A percentile compares a stretch with the other conserved stretches of the same genome.
Conservation (phyloP, 2,113 vertebrate genomes). For the Serilophus lunatus region DNA sequence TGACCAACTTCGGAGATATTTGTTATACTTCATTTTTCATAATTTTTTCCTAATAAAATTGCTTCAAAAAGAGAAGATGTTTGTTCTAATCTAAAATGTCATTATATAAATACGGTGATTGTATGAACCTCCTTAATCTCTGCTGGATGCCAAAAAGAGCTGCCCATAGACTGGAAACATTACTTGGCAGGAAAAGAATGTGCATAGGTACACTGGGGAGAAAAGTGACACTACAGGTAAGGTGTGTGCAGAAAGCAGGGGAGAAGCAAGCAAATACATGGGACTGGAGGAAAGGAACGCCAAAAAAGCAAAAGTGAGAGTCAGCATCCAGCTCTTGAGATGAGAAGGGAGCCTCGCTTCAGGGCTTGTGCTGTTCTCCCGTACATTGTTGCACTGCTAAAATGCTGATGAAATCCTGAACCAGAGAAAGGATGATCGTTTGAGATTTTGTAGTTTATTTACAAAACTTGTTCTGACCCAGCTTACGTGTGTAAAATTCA, state of each 20-base stretch:
- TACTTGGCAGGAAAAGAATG: background rate
- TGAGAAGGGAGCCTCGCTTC: background rate
- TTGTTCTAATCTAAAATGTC: background rate
- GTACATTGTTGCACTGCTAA: background rate
- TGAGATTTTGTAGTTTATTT: background rate
- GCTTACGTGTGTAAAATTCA: accelerated
- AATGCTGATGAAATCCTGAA: background rate
- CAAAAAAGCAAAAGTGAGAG: accelerated
- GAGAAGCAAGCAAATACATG: accelerated
- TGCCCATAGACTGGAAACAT: background rate
- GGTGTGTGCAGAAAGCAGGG: background rate
- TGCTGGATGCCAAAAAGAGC: background rate
- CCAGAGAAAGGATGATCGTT: accelerated
- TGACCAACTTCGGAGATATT: background rate
- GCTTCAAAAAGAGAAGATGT: background rate
- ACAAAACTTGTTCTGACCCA: background rate
- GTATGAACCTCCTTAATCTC: background rate
- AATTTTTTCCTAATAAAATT: constrained; percentile 62
- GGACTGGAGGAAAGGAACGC: background rate
- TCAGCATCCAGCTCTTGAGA: background rate
- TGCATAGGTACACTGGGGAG: accelerated
- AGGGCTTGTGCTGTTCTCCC: background rate
- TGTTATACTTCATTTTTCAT: constrained; percentile 39
- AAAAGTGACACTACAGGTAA: background rate
- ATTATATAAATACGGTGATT: too few species aligned